These are phyloP conservation scores for Bicyclus anynana DNA, from an alignment of 1,140 invertebrate species.

Conservation along the genomic window DNA sequence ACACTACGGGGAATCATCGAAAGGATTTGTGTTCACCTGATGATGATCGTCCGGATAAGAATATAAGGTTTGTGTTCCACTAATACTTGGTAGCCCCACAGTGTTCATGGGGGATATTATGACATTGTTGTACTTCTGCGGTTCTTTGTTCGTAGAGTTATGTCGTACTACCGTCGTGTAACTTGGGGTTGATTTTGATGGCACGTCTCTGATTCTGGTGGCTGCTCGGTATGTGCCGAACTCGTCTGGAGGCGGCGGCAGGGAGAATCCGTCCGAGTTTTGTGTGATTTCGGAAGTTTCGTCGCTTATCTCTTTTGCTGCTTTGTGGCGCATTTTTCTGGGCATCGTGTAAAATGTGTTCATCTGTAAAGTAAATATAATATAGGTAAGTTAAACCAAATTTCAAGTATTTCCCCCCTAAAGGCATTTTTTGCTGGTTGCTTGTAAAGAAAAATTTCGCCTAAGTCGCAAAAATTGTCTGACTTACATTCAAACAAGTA, in stretches of 20 bases:
- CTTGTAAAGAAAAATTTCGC: too few species aligned
- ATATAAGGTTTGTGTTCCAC: conserved; percentile 45
- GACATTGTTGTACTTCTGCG: conserved; percentile 42
- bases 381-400: background rate
- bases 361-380: conserved; percentile 44
- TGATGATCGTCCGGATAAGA: conserved; percentile 55
- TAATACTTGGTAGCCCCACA: conserved; percentile 57
- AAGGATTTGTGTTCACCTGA: conserved; percentile 64
- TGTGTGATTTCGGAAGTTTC: conserved; percentile 64
- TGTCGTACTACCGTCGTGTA: conserved; percentile 57
- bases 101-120: conserved; percentile 62
- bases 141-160: conserved; percentile 41
- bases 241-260: conserved; percentile 68
- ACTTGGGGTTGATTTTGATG: conserved; percentile 46
- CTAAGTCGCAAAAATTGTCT: too few species aligned
- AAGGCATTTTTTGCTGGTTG: too few species aligned
- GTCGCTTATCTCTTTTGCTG: conserved; percentile 60
- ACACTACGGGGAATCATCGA: conserved; percentile 41
- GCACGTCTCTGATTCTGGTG: conserved; percentile 56
- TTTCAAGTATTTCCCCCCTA: too few species aligned
- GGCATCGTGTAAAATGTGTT: conserved; percentile 72
- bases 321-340: conserved; percentile 59
- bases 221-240: conserved; percentile 59
- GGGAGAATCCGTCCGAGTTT: conserved; percentile 61
- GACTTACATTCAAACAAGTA: too few species aligned